Evolutionary conservation across 2,888 invertebrate species (phyloP), one percentile per base, ranked within the genome.

Genomic region (Andrena praecox): DNA sequence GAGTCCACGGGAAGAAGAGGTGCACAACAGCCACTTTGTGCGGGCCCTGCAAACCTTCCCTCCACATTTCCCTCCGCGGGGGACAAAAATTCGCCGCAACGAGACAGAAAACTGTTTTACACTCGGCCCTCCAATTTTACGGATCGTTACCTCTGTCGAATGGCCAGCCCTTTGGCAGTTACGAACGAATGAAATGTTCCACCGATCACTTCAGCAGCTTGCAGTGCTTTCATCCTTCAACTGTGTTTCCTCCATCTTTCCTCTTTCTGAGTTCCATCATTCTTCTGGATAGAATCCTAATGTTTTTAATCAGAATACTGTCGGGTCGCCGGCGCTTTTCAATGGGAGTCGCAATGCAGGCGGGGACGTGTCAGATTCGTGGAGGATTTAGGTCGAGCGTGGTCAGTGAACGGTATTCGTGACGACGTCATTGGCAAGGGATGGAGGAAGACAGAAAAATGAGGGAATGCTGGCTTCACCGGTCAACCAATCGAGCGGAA

Each of bases 401-500:
- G 83, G 74, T 80, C 70, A 54, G 50, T 31, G 70, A 62, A 68
- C 60, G 66, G 66, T 72, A 54, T 29, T 31, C 24, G 31, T 59
- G 64, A 24, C 63, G 31, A 27, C 33, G 70, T 24, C 56, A 56
- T 56, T 27, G 56, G 10, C 24, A 62, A 76, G 52, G 31, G 42
- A 29, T 27, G 73, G 74, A 74, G 71, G 73, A 79, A 84, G 79
- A 71, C 75, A 71, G 70, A 85, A 87, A 85, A 86, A 85, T 84
- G 88, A 80, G 73, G 79, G 71, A 81, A 82, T 69, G 86, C 79
- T 74, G 68, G 85, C 70, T 66, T 80, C 80, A 27, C 73, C 85
- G 85, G 87, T 87, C 88, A 84, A 79, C 86, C 89, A 86, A 90
- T 90, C 90, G 90, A 90, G 89, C 90, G 89, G 89, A 90, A 90